Evolutionary conservation across 2,113 vertebrate species (phyloP).

Genomic region (Falco punctatus): DNA sequence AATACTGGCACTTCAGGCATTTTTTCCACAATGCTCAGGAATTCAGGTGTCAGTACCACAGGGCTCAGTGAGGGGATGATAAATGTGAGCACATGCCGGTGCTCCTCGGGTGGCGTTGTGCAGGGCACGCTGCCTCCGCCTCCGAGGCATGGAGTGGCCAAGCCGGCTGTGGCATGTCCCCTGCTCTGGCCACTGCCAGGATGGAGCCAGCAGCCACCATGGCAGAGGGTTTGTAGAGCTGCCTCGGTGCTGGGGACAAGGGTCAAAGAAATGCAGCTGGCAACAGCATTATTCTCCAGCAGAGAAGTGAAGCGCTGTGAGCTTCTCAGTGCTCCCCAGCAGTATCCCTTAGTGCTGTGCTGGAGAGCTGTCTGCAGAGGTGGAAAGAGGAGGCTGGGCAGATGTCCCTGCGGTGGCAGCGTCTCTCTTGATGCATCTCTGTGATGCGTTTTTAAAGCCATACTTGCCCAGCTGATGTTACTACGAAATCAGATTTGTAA

Average conservation of each 20-base stretch:
- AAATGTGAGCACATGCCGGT: neutral
- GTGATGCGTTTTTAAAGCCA: neutral
- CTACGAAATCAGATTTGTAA: neutral
- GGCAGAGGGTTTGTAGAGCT: neutral
- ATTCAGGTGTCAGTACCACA: neutral
- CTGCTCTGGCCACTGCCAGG: neutral
- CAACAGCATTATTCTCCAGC: neutral
- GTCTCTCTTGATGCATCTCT: neutral
- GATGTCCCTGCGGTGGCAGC: neutral
- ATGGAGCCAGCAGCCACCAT: rapidly evolving
- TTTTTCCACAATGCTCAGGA: neutral
- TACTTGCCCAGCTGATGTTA: neutral
- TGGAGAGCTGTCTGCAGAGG: neutral
- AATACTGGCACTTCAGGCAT: neutral
- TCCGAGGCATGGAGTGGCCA: neutral
- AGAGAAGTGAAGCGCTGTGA: neutral
- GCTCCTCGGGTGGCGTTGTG: neutral
- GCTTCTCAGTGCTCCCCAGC: neutral
- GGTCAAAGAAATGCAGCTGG: rapidly evolving
- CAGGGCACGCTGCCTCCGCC: neutral
- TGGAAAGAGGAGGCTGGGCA: too few species aligned
- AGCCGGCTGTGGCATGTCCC: neutral
- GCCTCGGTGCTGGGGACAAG: neutral
- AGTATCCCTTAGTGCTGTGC: rapidly evolving
- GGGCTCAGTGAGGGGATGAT: neutral